phyloP scores from a whole-genome alignment of 2,888 invertebrate genomes.

The Dicyrtomina minuta region DNA sequence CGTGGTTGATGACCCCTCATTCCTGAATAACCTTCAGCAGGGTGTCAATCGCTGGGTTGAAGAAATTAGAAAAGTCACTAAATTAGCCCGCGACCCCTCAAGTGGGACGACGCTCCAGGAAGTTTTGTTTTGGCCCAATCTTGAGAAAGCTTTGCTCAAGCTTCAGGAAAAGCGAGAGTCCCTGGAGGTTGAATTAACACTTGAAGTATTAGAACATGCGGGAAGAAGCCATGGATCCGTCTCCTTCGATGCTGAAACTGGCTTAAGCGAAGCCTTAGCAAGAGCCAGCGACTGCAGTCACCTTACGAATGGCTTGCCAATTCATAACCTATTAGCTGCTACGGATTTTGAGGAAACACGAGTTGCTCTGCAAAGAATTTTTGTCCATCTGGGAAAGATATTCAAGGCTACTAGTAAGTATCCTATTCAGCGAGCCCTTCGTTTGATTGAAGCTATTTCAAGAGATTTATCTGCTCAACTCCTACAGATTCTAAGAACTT shows the following conservation, averaged over 20 bases:
- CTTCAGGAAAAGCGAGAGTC: slow-evolving; percentile 98
- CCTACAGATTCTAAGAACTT: slow-evolving; percentile 66
- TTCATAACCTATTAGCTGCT: slow-evolving; percentile 94
- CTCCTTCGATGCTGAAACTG: slow-evolving; percentile 97
- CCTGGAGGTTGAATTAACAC: slow-evolving; percentile 87
- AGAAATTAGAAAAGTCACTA: slow-evolving; percentile 99
- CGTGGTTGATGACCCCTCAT: slow-evolving; percentile 94
- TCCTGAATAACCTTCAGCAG: slow-evolving; percentile 93
- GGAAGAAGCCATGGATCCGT: slow-evolving; percentile 99
- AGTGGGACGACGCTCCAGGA: slow-evolving; percentile 98
- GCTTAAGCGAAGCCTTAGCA: slow-evolving; percentile 87
- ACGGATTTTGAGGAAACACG: slow-evolving; percentile 86
- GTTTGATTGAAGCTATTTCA: slow-evolving; percentile 96
- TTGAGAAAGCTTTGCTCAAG: slow-evolving; percentile 91
- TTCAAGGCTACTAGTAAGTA: slow-evolving; percentile 94
- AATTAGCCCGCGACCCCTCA: slow-evolving; percentile 94
- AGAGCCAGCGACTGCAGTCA: slow-evolving; percentile 98
- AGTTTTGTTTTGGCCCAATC: slow-evolving; percentile 98
- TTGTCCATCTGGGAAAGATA: slow-evolving; percentile 94
- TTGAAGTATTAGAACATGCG: slow-evolving; percentile 96
- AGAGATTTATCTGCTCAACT: slow-evolving; percentile 92
- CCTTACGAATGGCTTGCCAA: slow-evolving; percentile 98
- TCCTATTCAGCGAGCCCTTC: slow-evolving; percentile 89
- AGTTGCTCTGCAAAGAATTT: slow-evolving; percentile 88
- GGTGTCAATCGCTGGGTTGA: slow-evolving; percentile 99